Conservation (phyloP, 2,888 invertebrate genomes). For the Lepidonotus clava region DNA sequence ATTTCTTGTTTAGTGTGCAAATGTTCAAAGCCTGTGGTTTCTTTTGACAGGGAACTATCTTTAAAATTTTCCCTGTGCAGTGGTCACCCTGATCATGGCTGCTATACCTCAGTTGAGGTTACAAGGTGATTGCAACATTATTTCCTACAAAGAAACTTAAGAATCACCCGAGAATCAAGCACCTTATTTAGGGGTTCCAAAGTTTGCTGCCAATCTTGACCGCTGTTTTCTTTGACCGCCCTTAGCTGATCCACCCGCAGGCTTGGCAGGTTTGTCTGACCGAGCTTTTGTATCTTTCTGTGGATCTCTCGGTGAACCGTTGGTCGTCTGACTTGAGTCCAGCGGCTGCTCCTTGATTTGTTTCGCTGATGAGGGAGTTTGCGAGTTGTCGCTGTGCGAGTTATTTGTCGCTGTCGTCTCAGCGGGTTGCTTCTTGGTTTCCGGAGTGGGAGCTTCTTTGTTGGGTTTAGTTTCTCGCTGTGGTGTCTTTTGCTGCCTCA, state of each 20-base stretch:
- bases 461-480: constrained; percentile 30
- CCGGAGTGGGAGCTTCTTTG: not conserved
- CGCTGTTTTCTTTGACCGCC: not conserved
- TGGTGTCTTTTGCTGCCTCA: constrained; percentile 54
- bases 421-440: not conserved
- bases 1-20: too few species aligned
- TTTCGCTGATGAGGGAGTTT: not conserved
- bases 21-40: too few species aligned
- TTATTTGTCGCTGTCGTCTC: not conserved
- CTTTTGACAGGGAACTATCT: too few species aligned
- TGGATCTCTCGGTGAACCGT: not conserved
- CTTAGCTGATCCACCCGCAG: not conserved
- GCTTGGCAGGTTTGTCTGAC: not conserved
- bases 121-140: too few species aligned
- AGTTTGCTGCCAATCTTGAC: constrained; percentile 47
- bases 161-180: not conserved
- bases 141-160: too few species aligned
- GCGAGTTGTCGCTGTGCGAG: not conserved
- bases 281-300: not conserved
- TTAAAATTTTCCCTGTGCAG: too few species aligned
- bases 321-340: not conserved
- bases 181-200: constrained; percentile 17
- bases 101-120: too few species aligned
- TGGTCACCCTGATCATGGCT: too few species aligned
- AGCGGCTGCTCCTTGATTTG: not conserved